Conservation (phyloP, 1,140 invertebrate species). For the Drosophila busckii region DNA sequence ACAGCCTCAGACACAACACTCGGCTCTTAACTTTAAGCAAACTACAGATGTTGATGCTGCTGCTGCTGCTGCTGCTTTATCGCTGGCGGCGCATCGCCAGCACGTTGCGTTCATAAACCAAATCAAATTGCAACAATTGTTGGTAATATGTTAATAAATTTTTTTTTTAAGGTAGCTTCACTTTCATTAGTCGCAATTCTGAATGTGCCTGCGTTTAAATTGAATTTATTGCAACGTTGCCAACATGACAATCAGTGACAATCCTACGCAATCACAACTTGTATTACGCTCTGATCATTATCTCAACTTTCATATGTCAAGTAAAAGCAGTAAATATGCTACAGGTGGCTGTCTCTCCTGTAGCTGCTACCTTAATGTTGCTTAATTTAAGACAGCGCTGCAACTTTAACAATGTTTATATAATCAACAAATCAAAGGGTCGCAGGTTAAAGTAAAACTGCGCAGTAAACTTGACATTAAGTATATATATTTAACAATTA, state of each 20-base stretch:
- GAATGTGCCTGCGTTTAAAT: slow-evolving; percentile 43
- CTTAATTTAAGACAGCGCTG: no score
- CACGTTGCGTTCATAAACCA: slow-evolving; percentile 69
- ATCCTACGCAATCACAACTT: slow-evolving; percentile 32
- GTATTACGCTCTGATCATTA: slow-evolving; percentile 27
- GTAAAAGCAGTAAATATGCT: no score
- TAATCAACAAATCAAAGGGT: no score
- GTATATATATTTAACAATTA: no score
- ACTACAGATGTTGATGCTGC: no score
- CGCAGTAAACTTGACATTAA: no score
- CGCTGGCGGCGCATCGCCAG: slow-evolving; percentile 52
- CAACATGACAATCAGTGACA: slow-evolving; percentile 11
- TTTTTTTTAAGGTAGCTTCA: slow-evolving; percentile 36
- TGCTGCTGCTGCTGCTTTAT: slow-evolving; percentile 50
- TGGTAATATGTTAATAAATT: slow-evolving; percentile 76
- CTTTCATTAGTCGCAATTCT: slow-evolving; percentile 57
- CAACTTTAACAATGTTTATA: no score
- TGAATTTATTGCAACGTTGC: slow-evolving; percentile 39
- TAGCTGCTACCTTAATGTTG: no score
- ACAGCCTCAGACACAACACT: neutral
- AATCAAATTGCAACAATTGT: slow-evolving; percentile 77
- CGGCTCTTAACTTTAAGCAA: slow-evolving; percentile 18
- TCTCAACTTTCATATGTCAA: neutral
- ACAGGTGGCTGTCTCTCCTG: no score
- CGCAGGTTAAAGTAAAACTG: no score